Conservation (phyloP, 2,888 invertebrate species). For the Elegia similella region DNA sequence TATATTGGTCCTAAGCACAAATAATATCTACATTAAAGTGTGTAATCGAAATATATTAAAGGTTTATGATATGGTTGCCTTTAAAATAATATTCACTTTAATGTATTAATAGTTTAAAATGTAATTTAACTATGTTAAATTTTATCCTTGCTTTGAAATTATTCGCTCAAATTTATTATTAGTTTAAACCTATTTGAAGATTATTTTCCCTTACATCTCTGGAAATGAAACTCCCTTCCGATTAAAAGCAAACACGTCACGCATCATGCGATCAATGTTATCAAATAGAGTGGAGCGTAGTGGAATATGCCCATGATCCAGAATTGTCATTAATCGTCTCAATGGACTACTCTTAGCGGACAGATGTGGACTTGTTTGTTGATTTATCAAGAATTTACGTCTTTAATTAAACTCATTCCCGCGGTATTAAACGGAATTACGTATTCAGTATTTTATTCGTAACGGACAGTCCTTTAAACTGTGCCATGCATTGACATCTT, state of each 20-base stretch:
- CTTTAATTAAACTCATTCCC: constrained; percentile 8
- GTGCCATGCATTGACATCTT: neutral
- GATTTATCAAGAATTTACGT: constrained; percentile 15
- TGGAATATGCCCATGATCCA: constrained; percentile 19
- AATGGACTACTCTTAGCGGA: constrained; percentile 14
- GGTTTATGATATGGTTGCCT: too few species aligned
- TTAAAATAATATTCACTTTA: too few species aligned
- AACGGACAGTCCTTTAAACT: neutral
- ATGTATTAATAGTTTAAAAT: too few species aligned
- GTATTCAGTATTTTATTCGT: neutral
- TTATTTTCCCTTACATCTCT: too few species aligned
- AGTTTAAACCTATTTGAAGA: too few species aligned
- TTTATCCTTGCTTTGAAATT: too few species aligned
- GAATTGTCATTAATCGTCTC: constrained; percentile 20
- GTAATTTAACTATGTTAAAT: too few species aligned
- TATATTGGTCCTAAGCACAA: too few species aligned
- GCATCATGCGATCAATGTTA: constrained; percentile 6
- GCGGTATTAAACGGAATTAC: neutral
- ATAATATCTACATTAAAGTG: too few species aligned
- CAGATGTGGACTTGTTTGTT: constrained; percentile 16
- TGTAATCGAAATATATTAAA: too few species aligned
- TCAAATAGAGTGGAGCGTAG: constrained; percentile 17
- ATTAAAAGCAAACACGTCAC: neutral
- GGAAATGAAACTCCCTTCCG: too few species aligned
- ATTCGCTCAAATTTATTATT: too few species aligned